Conservation (phyloP, 2,113 vertebrate genomes). For the Abramis brama region DNA sequence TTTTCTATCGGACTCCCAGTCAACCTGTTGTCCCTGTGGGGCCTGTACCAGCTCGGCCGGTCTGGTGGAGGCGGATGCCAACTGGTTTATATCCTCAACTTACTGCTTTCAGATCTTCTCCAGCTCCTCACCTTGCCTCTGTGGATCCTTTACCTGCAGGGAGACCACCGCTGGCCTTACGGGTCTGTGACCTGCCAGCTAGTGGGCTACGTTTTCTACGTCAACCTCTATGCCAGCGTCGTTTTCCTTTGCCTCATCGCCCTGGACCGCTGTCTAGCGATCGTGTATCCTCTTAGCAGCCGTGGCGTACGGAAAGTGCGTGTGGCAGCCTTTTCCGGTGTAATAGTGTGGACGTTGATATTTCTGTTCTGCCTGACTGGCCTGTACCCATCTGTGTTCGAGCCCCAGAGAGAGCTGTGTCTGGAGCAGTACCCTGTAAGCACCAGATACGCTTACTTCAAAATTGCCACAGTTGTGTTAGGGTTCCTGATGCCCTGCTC, state of each 20-base stretch:
- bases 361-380: slow-evolving; percentile 78
- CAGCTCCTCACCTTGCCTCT: slow-evolving; percentile 77
- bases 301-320: slow-evolving; percentile 68
- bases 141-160: slow-evolving; percentile 75
- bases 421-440: slow-evolving; percentile 71
- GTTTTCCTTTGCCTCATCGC: slow-evolving; percentile 79
- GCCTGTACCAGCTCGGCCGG: slow-evolving; percentile 73
- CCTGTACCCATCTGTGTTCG: slow-evolving; percentile 74
- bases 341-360: slow-evolving; percentile 67
- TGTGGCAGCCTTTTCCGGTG: slow-evolving; percentile 61
- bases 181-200: slow-evolving; percentile 64
- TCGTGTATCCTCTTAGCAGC: slow-evolving; percentile 73
- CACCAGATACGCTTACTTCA: slow-evolving; percentile 70
- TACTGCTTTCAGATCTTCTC: slow-evolving; percentile 77
- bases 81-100: slow-evolving; percentile 79
- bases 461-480: slow-evolving; percentile 65
- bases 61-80: slow-evolving; percentile 69
- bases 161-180: slow-evolving; percentile 66
- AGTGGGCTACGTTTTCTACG: slow-evolving; percentile 75
- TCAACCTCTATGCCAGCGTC: slow-evolving; percentile 77
- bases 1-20: slow-evolving; percentile 74
- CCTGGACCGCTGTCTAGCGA: slow-evolving; percentile 76
- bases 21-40: slow-evolving; percentile 78
- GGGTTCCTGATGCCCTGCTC: slow-evolving; percentile 76
- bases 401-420: slow-evolving; percentile 62